phyloP scores from a whole-genome alignment of 2,113 vertebrate genomes.

The Rana temporaria region DNA sequence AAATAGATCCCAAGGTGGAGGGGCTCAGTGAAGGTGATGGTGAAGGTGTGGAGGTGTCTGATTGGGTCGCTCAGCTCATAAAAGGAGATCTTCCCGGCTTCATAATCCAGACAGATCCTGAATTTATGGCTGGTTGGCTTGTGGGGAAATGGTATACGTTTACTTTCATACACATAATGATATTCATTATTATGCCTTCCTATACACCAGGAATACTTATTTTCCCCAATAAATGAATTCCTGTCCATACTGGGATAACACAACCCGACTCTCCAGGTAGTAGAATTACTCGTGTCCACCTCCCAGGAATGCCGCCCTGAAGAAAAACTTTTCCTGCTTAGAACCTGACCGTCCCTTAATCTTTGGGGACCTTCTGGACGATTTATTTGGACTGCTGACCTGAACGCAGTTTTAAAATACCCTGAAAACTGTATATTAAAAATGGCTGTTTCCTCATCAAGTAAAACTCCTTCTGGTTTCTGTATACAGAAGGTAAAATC shows the following conservation, averaged over 20 bases:
- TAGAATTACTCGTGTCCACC: not conserved
- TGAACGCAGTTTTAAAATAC: not conserved
- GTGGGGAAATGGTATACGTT: no score
- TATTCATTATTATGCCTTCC: no score
- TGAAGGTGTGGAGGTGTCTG: not conserved
- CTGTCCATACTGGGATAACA: not conserved
- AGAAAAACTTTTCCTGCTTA: constrained; percentile 4
- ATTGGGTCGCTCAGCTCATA: constrained; percentile 29
- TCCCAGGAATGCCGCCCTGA: not conserved
- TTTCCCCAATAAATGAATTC: not conserved
- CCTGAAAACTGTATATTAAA: not conserved
- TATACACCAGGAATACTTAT: not conserved
- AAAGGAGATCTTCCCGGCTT: not conserved
- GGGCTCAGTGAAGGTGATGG: not conserved
- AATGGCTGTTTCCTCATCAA: not conserved
- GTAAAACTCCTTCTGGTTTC: no score
- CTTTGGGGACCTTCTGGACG: not conserved
- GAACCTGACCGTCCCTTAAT: not conserved
- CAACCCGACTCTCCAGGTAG: not conserved
- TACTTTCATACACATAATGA: no score
- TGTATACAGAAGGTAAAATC: not conserved
- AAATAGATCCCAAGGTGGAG: not conserved
- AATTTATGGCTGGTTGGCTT: not conserved
- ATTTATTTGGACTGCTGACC: not conserved
- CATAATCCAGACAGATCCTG: constrained; percentile 9